Conservation (phyloP, 2,113 vertebrate species). For the Tetrax tetrax region DNA sequence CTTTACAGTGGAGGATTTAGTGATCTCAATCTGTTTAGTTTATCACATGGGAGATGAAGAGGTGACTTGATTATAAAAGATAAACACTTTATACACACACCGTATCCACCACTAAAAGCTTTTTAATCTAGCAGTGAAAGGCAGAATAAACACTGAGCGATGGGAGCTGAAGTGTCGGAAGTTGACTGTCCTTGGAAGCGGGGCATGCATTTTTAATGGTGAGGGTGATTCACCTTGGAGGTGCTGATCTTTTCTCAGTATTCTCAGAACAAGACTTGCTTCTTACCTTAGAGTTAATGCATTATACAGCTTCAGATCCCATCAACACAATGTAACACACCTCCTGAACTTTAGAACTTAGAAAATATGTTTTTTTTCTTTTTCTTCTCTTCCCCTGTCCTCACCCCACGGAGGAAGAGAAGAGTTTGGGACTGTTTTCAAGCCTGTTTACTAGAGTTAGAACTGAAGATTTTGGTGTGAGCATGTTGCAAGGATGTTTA, state of each 20-base stretch:
- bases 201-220: neutral
- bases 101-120: constrained; percentile 39
- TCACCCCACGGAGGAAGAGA: neutral
- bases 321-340: neutral
- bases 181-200: constrained; percentile 4
- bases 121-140: constrained; percentile 30
- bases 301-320: neutral
- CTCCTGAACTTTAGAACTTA: neutral
- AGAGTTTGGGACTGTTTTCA: neutral
- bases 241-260: neutral
- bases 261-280: neutral
- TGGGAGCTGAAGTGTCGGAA: neutral
- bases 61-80: constrained; percentile 41
- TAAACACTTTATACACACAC: neutral
- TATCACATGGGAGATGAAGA: constrained; percentile 22
- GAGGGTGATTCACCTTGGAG: neutral
- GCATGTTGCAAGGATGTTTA: neutral
- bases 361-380: neutral
- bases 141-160: neutral
- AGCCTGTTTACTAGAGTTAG: neutral
- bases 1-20: constrained; percentile 4
- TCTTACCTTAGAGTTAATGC: neutral
- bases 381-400: accelerated
- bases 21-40: constrained; percentile 20
- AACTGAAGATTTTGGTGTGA: neutral